Base-by-base conservation (phyloP, 64 coral and sea anemone species). In the Dendronephthya gigantea region DNA sequence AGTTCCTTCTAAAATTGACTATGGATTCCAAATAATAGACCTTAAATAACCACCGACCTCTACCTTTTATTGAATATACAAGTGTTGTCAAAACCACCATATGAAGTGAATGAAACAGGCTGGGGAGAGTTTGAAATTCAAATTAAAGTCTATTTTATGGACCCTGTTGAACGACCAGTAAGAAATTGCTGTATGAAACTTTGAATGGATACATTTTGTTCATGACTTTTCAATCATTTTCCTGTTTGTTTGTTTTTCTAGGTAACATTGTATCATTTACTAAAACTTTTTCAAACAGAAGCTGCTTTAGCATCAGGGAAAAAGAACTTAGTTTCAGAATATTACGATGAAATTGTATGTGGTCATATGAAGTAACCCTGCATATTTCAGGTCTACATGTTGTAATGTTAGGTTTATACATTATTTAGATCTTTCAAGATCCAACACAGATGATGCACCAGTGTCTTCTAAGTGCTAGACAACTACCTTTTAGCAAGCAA, bases 61-160 rank as follows among this genome's bases (percentile, higher is more conserved):
- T n/a, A n/a, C n/a, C n/a, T n/a, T n/a, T n/a, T n/a, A n/a, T n/a
- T n/a, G n/a, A n/a, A n/a, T n/a, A n/a, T n/a, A n/a, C n/a, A n/a
- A 98, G 95, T 98, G 48, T 82, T 98, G 35, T 93, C 95, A 40
- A 98, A 98, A 36, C 95, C 95, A 83, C 95, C 95, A 58, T 98
- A 98, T 88, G 95, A 98, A 91, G 95, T 98, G 17, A 98, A 98
- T 68, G 95, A 98, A 48, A 93, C 95, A 85, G 95, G 95, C 16
- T 98, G 95, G 95, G 95, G 95, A 90, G 95, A 98, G 84, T 98
- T 98, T 90, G 95, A 98, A 89, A 93, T 98, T 34, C 90, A 90
- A 39, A 93, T 98, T 70, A 98, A 98, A 86, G 88, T 98, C 29
- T 98, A 93, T 55, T 98, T 98, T 47, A 98, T 98, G 95, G 95